Conservation (phyloP, 37 sponge, comb jelly and placozoan species). For the Haliclona indistincta region DNA sequence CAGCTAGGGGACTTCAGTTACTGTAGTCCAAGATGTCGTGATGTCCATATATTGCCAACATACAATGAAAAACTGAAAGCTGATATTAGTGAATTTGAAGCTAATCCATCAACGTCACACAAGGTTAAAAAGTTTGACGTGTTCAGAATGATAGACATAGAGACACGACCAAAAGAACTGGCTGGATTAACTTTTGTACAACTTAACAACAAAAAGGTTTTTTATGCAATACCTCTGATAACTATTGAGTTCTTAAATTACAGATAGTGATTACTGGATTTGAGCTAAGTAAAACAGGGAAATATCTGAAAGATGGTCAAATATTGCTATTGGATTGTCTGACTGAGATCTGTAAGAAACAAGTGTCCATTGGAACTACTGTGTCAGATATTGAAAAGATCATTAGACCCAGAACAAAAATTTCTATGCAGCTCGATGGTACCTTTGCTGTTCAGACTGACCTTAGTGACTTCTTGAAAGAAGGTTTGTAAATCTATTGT, state of each 20-base stretch:
- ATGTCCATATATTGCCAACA: constrained; percentile 26
- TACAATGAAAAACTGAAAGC: constrained; percentile 21
- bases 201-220: not conserved
- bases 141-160: not conserved
- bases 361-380: too few relatives aligned
- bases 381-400: not conserved
- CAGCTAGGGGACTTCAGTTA: constrained; percentile 30
- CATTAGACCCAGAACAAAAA: not conserved
- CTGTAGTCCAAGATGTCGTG: constrained; percentile 46
- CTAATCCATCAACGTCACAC: not conserved
- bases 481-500: not conserved
- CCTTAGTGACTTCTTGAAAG: not conserved
- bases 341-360: too few relatives aligned
- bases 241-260: not conserved
- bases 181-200: not conserved
- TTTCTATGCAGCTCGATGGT: not conserved
- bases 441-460: not conserved
- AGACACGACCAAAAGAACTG: not conserved
- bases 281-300: too few relatives aligned
- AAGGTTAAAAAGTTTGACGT: too few relatives aligned
- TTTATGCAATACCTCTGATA: not conserved
- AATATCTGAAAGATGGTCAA: too few relatives aligned
- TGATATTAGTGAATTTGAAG: constrained; percentile 7
- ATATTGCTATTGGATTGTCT: too few relatives aligned
- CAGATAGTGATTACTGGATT: not conserved